Evolutionary conservation across 2,888 invertebrate species (phyloP).

Genomic region (Phalangium opilio): DNA sequence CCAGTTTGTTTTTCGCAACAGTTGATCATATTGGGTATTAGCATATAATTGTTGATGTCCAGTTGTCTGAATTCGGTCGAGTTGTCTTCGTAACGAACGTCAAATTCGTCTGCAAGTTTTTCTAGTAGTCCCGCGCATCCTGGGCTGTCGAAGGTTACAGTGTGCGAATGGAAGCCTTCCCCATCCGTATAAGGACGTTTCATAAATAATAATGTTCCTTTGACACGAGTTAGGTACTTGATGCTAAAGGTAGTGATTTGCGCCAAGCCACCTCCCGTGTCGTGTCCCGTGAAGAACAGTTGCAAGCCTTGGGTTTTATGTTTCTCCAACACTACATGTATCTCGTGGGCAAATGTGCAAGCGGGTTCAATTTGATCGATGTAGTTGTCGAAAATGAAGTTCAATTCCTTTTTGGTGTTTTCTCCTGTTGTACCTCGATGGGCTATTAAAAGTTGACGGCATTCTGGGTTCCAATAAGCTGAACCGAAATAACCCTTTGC

Average conservation of each 20-base stretch:
- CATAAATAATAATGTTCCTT: neutral
- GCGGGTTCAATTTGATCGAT: conserved; percentile 1
- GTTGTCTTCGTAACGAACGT: neutral
- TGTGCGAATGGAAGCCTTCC: neutral
- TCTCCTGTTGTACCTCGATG: neutral
- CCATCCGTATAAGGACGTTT: neutral
- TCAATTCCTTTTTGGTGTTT: neutral
- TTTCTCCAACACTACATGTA: neutral
- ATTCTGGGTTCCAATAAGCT: conserved; percentile 1
- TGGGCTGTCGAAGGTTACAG: conserved; percentile 1
- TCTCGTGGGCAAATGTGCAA: neutral
- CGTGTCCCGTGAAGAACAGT: conserved; percentile 2
- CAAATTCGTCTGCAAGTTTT: neutral
- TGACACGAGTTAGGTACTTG: neutral
- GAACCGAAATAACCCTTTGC: neutral
- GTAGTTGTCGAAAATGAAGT: neutral
- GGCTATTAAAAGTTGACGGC: conserved; percentile 1
- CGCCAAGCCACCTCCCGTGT: neutral
- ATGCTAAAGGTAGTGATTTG: neutral
- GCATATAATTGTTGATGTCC: too few relatives aligned
- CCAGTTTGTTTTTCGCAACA: too few relatives aligned
- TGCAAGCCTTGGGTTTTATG: neutral
- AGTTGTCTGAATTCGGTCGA: too few relatives aligned
- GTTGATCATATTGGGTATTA: too few relatives aligned
- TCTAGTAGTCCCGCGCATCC: neutral